Evolutionary conservation across 2,888 invertebrate genomes (phyloP), one percentile per base, ranked within the genome.

Genomic region (Dastarcus helophoroides): DNA sequence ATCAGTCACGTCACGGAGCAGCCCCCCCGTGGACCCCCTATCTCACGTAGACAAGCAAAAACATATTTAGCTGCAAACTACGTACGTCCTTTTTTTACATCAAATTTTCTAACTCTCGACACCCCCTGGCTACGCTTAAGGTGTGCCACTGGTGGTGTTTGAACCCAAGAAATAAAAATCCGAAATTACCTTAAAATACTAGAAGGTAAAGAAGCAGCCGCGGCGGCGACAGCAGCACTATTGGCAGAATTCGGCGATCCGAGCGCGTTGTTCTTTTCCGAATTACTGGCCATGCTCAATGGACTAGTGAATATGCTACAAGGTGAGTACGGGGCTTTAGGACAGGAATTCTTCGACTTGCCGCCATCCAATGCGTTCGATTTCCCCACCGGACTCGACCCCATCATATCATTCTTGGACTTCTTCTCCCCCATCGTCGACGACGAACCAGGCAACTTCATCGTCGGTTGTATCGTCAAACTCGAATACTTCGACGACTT

Each of bases 181-280:
- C 13, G 11, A 3, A 41, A 54, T 60, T 51, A 65, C 65, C 65
- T 65, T 49, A 65, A 55, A 46, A 65, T 65, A 51, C 64, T 64
- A 38, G 63, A 54, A 36, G 64, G 64, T 57, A 69, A 38, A 44
- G 49, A 49, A 35, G 49, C 44, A 36, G 46, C 46, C 39, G 51
- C 49, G 40, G 48, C 48, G 34, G 53, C 40, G 13, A 42, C 43
- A 32, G 36, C 39, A 31, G 41, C 43, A 37, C 36, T 48, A 32
- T 34, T 44, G 22, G 42, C 44, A 12, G 31, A 33, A 34, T 23
- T 37, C 33, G 39, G 36, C 33, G 39, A 34, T 19, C 40, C 24
- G 14, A 33, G 21, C 3, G 26, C 14, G n/a, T 17, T 17, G 13
- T 41, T 38, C 36, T 46, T 51, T 16, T 48, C 51, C 29, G 53